phyloP scores from a whole-genome alignment of 1,140 invertebrate genomes.

The Trachymyrmex cornetzi region DNA sequence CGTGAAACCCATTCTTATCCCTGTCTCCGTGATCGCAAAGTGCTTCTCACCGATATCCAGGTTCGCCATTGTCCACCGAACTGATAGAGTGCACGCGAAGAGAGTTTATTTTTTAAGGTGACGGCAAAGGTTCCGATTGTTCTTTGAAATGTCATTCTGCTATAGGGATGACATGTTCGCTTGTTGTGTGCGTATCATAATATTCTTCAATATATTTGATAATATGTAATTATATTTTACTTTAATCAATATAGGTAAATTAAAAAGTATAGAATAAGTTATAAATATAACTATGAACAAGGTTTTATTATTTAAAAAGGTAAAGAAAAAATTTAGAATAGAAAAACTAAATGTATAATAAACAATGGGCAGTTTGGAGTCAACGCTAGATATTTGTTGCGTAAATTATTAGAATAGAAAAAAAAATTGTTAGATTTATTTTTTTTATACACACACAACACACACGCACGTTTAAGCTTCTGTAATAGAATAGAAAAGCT shows the following conservation, averaged over 20 bases:
- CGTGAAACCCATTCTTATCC: slow-evolving; percentile 38
- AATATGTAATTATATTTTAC: background rate
- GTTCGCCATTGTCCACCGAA: slow-evolving; percentile 68
- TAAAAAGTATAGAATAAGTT: no score
- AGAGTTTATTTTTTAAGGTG: slow-evolving; percentile 41
- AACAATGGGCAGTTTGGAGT: no score
- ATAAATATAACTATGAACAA: no score
- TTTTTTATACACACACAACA: no score
- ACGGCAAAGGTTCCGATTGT: background rate
- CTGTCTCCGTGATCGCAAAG: slow-evolving; percentile 11
- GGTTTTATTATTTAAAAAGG: background rate
- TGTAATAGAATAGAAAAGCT: background rate
- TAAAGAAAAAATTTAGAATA: background rate
- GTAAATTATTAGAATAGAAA: no score
- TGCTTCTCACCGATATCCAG: slow-evolving; percentile 59
- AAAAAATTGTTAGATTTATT: slow-evolving; percentile 14
- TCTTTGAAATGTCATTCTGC: slow-evolving; percentile 11
- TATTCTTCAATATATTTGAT: background rate
- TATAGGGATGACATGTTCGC: background rate
- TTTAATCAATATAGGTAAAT: no score
- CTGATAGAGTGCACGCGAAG: slow-evolving; percentile 63
- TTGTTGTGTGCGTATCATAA: background rate
- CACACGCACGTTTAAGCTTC: no score
- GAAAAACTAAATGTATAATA: no score
- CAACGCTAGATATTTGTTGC: no score